Base-by-base conservation (phyloP, 2,797 vertebrate genomes). In the Loris lydekkerianus region DNA sequence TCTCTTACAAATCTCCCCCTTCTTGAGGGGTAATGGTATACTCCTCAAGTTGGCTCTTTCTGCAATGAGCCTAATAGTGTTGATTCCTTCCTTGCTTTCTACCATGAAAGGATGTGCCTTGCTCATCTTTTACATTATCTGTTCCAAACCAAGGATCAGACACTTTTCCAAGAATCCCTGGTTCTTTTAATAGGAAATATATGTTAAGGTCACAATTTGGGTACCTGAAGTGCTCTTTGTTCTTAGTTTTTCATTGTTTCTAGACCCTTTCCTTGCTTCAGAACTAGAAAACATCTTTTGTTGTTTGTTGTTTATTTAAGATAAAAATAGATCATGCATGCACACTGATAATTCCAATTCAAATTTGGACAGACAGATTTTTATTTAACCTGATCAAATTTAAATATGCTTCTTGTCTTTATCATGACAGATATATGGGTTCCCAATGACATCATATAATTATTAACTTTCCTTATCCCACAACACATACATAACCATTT, bases 341-440 rank as follows among this genome's bases (percentile, higher is more conserved):
- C 17, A 72, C 43, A 77, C 2, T 20, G 34, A 77, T 83, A 78
- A 72, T 67, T 94, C 25, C 21, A 58, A 84, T 58, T 61, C 49
- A 65, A 11, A 77, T 73, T 37, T 46, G 13, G 13, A 69, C 2
- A 46, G 78, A 70, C 72, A 61, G 27, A 18, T n/a, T 77, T 95
- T 87, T 84, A 73, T 58, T 90, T 67, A 87, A 84, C 20, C 4
- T 80, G 34, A 69, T 87, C n/a, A 88, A 56, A 81, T 21, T 76
- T 81, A 63, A 14, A 60, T 82, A 56, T 37, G 20, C 15, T 53
- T 90, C 53, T 70, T 13, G 29, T 77, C 31, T 93, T 46, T 63
- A 43, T 86, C 43, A 37, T 46, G n/a, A 81, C 8, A 63, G 58
- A 46, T 56, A 72, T 11, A 21, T 87, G 17, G 8, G 43, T 60